Conservation (phyloP, 2,797 vertebrate genomes). For the Myripristis murdjan region DNA sequence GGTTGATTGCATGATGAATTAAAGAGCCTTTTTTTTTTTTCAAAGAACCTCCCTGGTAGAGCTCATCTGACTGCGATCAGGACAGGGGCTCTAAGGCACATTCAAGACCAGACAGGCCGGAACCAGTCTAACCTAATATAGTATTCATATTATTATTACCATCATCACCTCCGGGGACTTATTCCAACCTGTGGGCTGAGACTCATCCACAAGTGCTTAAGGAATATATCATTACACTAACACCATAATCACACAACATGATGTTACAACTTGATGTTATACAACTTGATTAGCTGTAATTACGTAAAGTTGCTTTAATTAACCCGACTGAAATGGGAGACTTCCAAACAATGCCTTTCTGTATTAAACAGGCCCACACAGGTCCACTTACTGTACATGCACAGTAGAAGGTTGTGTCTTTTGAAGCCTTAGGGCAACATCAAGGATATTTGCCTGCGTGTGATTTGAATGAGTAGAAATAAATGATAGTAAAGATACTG, state of each 20-base stretch:
- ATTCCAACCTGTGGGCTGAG: conserved; percentile 67
- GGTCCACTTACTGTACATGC: background rate
- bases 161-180: conserved; percentile 70
- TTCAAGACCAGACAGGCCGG: conserved; percentile 76
- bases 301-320: conserved; percentile 43
- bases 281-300: conserved; percentile 7
- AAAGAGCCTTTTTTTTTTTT: conserved; percentile 80
- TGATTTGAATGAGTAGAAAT: conserved; percentile 8
- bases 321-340: conserved; percentile 27
- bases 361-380: conserved; percentile 11
- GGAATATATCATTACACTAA: conserved; percentile 63
- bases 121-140: conserved; percentile 71
- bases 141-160: conserved; percentile 67
- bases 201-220: conserved; percentile 79
- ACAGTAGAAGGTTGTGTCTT: background rate
- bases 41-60: conserved; percentile 65
- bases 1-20: conserved; percentile 90
- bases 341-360: conserved; percentile 66
- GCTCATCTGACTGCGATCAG: conserved; percentile 75
- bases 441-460: conserved; percentile 9
- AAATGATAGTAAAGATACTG: background rate
- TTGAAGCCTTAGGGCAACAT: background rate
- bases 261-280: conserved; percentile 38
- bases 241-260: conserved; percentile 26
- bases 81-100: conserved; percentile 69